Evolutionary conservation across 2,113 vertebrate genomes (phyloP), one percentile per base, ranked within the genome.

Genomic region (Corythoichthys haematopterus): DNA sequence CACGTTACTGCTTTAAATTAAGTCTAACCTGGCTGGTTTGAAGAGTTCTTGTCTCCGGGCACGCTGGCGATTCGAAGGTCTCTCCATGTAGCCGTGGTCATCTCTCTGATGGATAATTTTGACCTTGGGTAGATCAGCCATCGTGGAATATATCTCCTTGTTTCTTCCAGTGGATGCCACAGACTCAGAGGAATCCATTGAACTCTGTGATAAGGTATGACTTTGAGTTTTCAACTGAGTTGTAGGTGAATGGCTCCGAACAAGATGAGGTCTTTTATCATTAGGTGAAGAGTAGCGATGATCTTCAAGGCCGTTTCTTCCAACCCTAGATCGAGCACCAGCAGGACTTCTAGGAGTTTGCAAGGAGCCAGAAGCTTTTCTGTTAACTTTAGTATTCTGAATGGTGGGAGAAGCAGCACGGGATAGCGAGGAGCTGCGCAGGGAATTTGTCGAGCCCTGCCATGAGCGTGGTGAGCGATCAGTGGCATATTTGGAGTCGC

Each of bases 41-140:
- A 97, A 96, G 79, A 98, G 94, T 74, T 95, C 94, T 65, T 92
- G 91, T 4, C 91, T 92, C 16, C 91, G 93, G 0, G 94, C 87
- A 57, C 91, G 91, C 68, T 82, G 81, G 59, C 77, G 91, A 6
- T 64, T 93, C 59, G 89, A 92, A 72, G 69, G 65, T 28, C 46
- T 74, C 46, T 84, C 79, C 70, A 52, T 2, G n/a, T 84, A 66
- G 46, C 65, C 8, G 1, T 74, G 50, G 57, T 66, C 63, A 2
- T 93, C 89, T 64, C 72, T 85, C 66, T 91, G 92, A 20, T 85
- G 50, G 59, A 97, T 87, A 52, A 85, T 90, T 84, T 91, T 94
- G 66, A 93, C 86, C 53, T 91, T 94, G 2, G 96, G 97, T 71
- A 98, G 88, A 71, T 96, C 92, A 0, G 96, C 97, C 88, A 98